Evolutionary conservation across 1,140 invertebrate species (phyloP).

Genomic region (Conus betulinus): DNA sequence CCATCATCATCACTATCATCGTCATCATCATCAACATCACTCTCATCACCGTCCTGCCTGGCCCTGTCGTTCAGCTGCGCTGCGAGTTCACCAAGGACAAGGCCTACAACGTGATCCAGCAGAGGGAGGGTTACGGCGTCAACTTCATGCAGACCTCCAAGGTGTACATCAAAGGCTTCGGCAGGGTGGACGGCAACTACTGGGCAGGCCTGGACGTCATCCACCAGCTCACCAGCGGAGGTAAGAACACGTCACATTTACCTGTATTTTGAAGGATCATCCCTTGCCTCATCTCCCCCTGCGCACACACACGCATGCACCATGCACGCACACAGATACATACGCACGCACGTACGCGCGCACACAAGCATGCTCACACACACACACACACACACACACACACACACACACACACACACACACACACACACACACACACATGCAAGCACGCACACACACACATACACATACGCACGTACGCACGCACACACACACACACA

Average conservation of each 20-base stretch:
- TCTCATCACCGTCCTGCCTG: too few species aligned
- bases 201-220: conserved; percentile 66
- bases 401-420: too few species aligned
- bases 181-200: conserved; percentile 52
- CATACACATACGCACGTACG: background rate
- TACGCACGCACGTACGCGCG: background rate
- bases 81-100: conserved; percentile 50
- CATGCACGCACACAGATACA: background rate
- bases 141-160: conserved; percentile 53
- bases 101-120: conserved; percentile 58
- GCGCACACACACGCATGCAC: background rate
- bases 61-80: conserved; percentile 37
- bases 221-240: conserved; percentile 50
- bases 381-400: conserved; percentile 7
- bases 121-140: conserved; percentile 38
- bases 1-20: background rate
- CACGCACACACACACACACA: background rate
- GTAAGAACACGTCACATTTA: background rate
- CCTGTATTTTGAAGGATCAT: background rate
- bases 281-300: too few species aligned
- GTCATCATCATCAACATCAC: background rate
- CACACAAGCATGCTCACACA: conserved; percentile 11
- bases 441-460: background rate
- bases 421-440: too few species aligned
- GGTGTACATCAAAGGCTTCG: conserved; percentile 63